Evolutionary conservation across 1,140 invertebrate species (phyloP), one percentile per base, ranked within the genome.

Genomic region (Drosophila watanabei): DNA sequence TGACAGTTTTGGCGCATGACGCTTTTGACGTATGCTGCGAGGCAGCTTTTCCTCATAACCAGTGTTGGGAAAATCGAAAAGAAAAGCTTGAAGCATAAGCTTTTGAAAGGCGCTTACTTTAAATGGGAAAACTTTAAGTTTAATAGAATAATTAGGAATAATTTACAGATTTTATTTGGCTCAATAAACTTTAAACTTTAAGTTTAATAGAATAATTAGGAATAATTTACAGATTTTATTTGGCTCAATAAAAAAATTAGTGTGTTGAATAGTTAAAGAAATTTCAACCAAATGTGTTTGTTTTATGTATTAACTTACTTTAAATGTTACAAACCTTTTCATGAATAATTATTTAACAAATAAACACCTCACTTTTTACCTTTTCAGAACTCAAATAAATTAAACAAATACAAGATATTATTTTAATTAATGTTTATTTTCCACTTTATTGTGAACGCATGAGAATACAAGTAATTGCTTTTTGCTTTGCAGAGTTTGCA

Each of bases 1-100:
- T 73, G 37, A 75, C 65, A 70, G 60, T 52, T 83, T 83, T 82
- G 64, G 82, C 82, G 82, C 82, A 86, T 85, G 82, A 62, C 78
- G 69, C 68, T 73, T 71, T 54, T 54, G 63, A 32, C 60, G 39
- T 63, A 68, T 57, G 60, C 45, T 62, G 37, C 37, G 32, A 2
- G 0, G 13, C 20, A 70, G 65, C 63, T 72, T 59, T 52, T 71
- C 62, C 54, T 35, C 58, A 48, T 45, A 56, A 0, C 4, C 16
- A 66, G 59, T 80, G 60, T 82, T 82, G 64, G 37, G 33, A 78
- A 72, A 37, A 14, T 0, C 5, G 0, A 5, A 2, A 4, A 18
- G 14, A 41, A 73, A 58, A 73, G 68, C 68, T 82, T 41, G 46
- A 16, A 72, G 45, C 45, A 59, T 52, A 52, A 77, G 41, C 70